Conservation (phyloP, 2,888 invertebrate species). For the Pseudanteris insignis region DNA sequence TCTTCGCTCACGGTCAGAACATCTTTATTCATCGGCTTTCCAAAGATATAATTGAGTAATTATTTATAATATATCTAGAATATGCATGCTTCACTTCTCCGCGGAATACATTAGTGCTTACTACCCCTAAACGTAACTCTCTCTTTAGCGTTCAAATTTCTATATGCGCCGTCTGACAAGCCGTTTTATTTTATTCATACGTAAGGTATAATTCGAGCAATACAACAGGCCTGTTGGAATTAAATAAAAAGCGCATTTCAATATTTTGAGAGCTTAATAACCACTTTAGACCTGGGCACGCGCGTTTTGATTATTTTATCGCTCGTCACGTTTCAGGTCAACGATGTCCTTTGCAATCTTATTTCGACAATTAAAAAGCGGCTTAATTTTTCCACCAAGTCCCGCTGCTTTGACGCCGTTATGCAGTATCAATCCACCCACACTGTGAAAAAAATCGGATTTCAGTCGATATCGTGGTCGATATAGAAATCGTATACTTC, state of each 20-base stretch:
- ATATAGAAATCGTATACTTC: too few species aligned
- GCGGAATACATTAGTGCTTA: conserved; percentile 65
- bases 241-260: conserved; percentile 3
- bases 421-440: too few species aligned
- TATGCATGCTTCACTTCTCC: conserved; percentile 67
- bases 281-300: conserved; percentile 1
- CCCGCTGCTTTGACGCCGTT: too few species aligned
- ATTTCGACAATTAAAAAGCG: conserved; percentile 20
- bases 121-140: conserved; percentile 64
- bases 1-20: conserved; percentile 57
- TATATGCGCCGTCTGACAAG: conserved; percentile 41
- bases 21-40: conserved; percentile 67
- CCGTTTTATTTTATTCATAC: conserved; percentile 33
- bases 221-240: conserved; percentile 13
- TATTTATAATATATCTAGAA: conserved; percentile 68
- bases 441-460: too few species aligned
- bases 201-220: conserved; percentile 25
- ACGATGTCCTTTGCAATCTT: conserved; percentile 15
- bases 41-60: conserved; percentile 68
- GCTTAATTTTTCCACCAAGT: conserved; percentile 24
- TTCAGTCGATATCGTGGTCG: too few species aligned
- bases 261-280: conserved; percentile 25
- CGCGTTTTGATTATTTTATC: conserved; percentile 4
- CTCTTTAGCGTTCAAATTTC: conserved; percentile 62
- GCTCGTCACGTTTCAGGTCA: conserved; percentile 12